A percentile compares a stretch with the other conserved stretches of the same genome.
Conservation (phyloP, 2,113 vertebrate genomes). For the Irena cyanogastra region DNA sequence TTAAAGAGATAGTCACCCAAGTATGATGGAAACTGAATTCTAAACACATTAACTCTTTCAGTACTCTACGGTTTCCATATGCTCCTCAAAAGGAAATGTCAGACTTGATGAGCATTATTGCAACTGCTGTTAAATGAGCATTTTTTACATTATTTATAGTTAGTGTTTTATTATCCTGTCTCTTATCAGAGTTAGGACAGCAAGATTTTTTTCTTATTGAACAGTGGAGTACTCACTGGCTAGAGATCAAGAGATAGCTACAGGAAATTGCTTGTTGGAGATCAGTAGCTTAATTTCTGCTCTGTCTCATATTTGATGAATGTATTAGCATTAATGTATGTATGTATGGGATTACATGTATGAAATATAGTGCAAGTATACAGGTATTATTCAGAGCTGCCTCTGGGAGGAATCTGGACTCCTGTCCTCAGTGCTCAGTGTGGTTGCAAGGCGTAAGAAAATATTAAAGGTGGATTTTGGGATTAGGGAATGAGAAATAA, state of each 20-base stretch:
- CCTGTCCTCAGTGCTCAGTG: background rate
- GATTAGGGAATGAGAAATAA: background rate
- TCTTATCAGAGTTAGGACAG: background rate
- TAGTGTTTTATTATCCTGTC: background rate
- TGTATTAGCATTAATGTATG: background rate
- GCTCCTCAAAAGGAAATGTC: slow-evolving; percentile 23
- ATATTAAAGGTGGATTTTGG: background rate
- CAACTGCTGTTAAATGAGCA: background rate
- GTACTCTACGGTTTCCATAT: background rate
- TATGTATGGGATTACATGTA: background rate
- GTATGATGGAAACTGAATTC: slow-evolving; percentile 77
- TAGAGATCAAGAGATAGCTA: background rate
- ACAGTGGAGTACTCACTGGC: background rate
- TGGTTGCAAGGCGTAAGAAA: background rate
- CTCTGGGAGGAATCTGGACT: background rate
- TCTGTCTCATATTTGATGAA: background rate
- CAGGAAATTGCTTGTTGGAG: background rate
- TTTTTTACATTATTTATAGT: background rate
- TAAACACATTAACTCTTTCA: slow-evolving; percentile 77
- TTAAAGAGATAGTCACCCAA: slow-evolving; percentile 89
- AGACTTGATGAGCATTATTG: background rate
- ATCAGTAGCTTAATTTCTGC: slow-evolving; percentile 6
- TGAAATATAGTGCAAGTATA: background rate
- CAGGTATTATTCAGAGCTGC: background rate
- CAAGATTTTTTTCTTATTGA: background rate